Base-by-base conservation (phyloP, 1,140 invertebrate species). In the Drosophila insularis region DNA sequence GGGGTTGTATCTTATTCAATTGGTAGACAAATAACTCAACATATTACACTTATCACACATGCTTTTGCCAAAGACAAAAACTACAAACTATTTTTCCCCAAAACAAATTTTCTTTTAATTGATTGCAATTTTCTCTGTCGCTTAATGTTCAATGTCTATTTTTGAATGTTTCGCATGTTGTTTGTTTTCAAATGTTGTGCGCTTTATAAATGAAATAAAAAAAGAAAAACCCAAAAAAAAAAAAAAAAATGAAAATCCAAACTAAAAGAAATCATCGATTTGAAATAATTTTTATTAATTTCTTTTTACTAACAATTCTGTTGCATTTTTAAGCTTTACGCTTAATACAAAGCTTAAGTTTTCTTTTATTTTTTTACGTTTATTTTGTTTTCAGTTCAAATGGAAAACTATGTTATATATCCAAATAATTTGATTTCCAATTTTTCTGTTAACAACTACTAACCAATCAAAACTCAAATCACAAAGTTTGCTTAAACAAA, bases 391-490 rank as follows among this genome's bases (percentile, higher is more conserved):
- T 75, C 14, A 14, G 50, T 75, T 75, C 17, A 68, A 74, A 69
- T 21, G 17, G 17, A 50, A 50, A 50, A 21, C 19, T 50, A 17
- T 50, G 17, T 50, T 50, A 50, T 21, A 19, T 50, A 50, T 50
- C 60, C 64, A 55, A 53, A 58, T 60, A 63, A 56, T 8, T 55
- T 46, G 2, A 50, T 50, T 74, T 74, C 46, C 14, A 61, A 62
- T 73, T 50, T 76, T 85, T 87, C 66, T 58, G 72, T 86, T 86
- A 87, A 54, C 56, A 87, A 87, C 68, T 89, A 86, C 82, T 86
- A 86, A 86, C 84, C 75, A 73, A 62, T 73, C 70, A 73, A 67
- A 78, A 80, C 84, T 86, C 69, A 66, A 50, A 87, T 80, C 84
- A 89, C 82, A 69, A 86, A 82, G 55, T 87, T 82, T 73, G 84